These are phyloP conservation scores for Netelia virgata DNA, from an alignment of 2,888 invertebrate species.

Conservation along the genomic window DNA sequence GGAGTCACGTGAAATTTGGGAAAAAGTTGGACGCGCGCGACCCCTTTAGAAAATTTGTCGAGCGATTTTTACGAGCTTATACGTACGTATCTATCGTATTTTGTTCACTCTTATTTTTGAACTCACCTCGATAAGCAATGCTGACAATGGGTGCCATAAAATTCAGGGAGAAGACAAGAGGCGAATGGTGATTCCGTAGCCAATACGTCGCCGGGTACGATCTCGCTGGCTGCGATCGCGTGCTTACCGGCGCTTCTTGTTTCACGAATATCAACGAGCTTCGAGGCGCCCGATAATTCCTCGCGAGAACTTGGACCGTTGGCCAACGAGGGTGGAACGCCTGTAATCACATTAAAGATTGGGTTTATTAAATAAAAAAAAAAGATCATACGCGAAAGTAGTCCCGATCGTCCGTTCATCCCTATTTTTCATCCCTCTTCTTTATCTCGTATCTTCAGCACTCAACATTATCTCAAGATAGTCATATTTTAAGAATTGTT, in stretches of 20 bases:
- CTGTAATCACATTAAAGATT: constrained; percentile 39
- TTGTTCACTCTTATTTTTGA: background rate
- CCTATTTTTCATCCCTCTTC: background rate
- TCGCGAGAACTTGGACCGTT: constrained; percentile 85
- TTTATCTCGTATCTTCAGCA: background rate
- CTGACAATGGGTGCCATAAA: constrained; percentile 92
- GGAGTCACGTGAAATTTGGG: background rate
- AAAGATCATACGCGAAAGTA: background rate
- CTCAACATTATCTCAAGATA: background rate
- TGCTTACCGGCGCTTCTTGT: constrained; percentile 89
- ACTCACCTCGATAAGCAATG: constrained; percentile 91
- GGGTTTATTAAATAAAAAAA: background rate
- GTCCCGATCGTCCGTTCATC: background rate
- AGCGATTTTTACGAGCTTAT: background rate
- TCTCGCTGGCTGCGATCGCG: constrained; percentile 88
- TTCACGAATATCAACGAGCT: constrained; percentile 87
- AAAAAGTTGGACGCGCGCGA: background rate
- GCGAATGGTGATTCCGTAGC: constrained; percentile 91
- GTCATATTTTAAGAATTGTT: background rate
- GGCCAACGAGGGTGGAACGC: constrained; percentile 81
- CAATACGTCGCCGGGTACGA: constrained; percentile 90
- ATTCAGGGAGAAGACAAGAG: constrained; percentile 90
- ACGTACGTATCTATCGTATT: background rate
- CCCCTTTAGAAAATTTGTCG: too few species aligned
- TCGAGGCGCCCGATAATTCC: constrained; percentile 87